Percentiles rank a stretch among this genome's conserved stretches.
These are phyloP conservation scores for Halocaridina rubra DNA, from an alignment of 2,888 invertebrate species.

Conservation along the genomic window DNA sequence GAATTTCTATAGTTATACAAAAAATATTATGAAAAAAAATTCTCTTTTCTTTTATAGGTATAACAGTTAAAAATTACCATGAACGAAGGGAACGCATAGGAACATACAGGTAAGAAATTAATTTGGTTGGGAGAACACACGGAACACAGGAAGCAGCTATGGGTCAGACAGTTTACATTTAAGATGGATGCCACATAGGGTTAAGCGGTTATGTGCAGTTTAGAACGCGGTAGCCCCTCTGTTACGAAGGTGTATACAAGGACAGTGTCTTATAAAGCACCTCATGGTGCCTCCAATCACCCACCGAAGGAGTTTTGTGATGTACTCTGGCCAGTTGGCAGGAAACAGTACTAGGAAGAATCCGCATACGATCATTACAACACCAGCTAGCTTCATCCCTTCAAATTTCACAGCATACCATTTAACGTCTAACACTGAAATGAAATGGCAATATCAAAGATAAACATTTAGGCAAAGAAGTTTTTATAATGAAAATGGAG, in stretches of 20 bases:
- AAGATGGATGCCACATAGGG: too few relatives aligned
- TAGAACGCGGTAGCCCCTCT: not conserved
- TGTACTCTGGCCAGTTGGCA: conserved; percentile 96
- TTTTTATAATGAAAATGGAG: too few relatives aligned
- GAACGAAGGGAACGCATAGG: too few relatives aligned
- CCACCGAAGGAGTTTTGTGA: conserved; percentile 87
- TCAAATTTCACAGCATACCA: conserved; percentile 87
- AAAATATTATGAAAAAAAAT: too few relatives aligned
- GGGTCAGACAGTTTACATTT: too few relatives aligned
- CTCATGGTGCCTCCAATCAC: conserved; percentile 7
- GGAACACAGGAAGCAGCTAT: not conserved
- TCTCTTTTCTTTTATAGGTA: too few relatives aligned
- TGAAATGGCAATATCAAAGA: too few relatives aligned
- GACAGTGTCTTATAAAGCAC: not conserved
- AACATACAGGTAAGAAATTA: too few relatives aligned
- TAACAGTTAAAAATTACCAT: too few relatives aligned
- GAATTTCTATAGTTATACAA: too few relatives aligned
- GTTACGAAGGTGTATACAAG: not conserved
- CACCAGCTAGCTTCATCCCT: conserved; percentile 95
- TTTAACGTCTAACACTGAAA: conserved; percentile 84
- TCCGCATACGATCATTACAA: conserved; percentile 89
- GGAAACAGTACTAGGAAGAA: conserved; percentile 95
- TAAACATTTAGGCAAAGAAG: too few relatives aligned
- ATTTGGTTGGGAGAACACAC: not conserved
- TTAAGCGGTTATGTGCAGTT: not conserved